phyloP scores from a whole-genome alignment of 1,140 invertebrate species.

The Aphelenchoides besseyi region DNA sequence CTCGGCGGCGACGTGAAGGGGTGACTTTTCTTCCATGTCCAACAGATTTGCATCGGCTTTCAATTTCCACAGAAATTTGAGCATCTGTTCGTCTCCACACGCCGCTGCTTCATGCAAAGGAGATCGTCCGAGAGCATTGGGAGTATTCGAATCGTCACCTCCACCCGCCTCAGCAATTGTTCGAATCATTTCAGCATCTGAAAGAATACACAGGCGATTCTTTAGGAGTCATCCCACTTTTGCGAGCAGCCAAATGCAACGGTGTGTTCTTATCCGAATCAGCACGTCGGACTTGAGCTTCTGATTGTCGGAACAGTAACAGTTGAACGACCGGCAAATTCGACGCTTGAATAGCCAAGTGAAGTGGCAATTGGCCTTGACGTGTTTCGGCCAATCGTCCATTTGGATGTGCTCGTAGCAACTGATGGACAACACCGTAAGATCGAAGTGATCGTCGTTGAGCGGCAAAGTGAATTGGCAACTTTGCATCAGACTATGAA shows the following conservation, averaged over 20 bases:
- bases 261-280: conserved; percentile 54
- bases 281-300: conserved; percentile 42
- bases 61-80: conserved; percentile 90
- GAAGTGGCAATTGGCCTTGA: conserved; percentile 48
- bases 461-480: conserved; percentile 55
- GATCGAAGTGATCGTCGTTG: conserved; percentile 39
- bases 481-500: conserved; percentile 31
- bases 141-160: conserved; percentile 52
- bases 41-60: conserved; percentile 85
- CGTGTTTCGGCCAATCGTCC: conserved; percentile 40
- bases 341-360: conserved; percentile 45
- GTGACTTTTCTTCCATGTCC: conserved; percentile 84
- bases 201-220: background rate
- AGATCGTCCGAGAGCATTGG: conserved; percentile 73
- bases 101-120: conserved; percentile 88
- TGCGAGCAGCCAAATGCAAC: conserved; percentile 53
- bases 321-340: conserved; percentile 53
- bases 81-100: conserved; percentile 84
- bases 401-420: conserved; percentile 41
- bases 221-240: conserved; percentile 18
- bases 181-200: conserved; percentile 45
- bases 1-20: conserved; percentile 93
- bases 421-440: conserved; percentile 39
- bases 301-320: conserved; percentile 29
- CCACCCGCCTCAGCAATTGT: conserved; percentile 48